Evolutionary conservation across 2,113 vertebrate species (phyloP), one percentile per base, ranked within the genome.

Genomic region (Oreotrochilus melanogaster): DNA sequence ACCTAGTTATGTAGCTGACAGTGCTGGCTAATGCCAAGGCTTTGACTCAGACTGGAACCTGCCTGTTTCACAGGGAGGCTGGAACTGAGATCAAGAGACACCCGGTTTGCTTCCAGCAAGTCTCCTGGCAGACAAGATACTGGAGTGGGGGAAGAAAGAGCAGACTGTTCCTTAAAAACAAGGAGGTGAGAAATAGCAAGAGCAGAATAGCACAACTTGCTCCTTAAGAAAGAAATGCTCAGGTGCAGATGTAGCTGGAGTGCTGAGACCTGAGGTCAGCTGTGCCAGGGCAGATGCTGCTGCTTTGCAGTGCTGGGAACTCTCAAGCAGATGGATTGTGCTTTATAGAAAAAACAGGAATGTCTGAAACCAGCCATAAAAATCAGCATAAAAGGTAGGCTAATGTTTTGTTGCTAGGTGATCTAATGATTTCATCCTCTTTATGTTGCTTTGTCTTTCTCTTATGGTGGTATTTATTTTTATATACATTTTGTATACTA

Each of bases 151-250:
- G 37, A 60, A 76, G 74, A 71, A 67, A 30, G 92, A 94, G 82
- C 90, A 92, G 86, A 21, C 42, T 76, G 92, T 86, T 93, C 93
- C 78, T 95, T 94, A 88, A 75, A 88, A 93, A 93, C 75, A 90
- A 90, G 78, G 82, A 33, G 82, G 25, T 9, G 1, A 80, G 82
- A 23, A 89, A 48, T 43, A 19, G 8, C 81, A 27, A 61, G 78
- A 88, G 85, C 88, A 86, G 88, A 76, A 1, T 30, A 73, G 50
- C 67, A 45, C 62, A 15, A 2, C 0, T 10, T 66, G 81, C 67
- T 83, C n/a, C 62, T 65, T 58, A 6, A 28, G 27, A 62, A 43
- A 37, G 30, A 54, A 8, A 8, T 0, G 43, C 62, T 88, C 30
- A 1, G 10, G 6, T 62, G 86, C 0, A 0, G 37, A 51, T 37